These are phyloP conservation scores for Hemichromis elongatus DNA, from an alignment of 2,113 vertebrate species.

Conservation along the genomic window DNA sequence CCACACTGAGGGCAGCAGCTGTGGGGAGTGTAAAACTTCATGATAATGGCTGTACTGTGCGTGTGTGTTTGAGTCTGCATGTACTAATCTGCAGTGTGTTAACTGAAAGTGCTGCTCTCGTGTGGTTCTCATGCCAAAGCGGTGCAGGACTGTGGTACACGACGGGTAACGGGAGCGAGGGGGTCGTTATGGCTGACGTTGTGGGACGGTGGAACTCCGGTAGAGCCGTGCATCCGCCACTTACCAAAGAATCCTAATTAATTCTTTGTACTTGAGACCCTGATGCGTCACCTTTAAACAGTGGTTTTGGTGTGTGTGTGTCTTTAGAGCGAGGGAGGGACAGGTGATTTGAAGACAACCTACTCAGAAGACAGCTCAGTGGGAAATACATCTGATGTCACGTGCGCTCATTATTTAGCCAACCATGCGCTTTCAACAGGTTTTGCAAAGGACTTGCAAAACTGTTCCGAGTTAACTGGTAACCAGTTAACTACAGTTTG, in stretches of 20 bases:
- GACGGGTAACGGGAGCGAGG: background rate
- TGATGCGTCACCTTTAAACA: slow-evolving; percentile 4
- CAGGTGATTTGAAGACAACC: slow-evolving; percentile 9
- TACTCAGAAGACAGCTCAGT: slow-evolving; percentile 20
- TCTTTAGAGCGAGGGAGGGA: background rate
- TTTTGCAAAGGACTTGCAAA: slow-evolving; percentile 8
- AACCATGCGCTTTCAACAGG: background rate
- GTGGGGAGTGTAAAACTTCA: background rate
- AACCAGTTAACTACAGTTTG: background rate
- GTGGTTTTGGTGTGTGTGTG: background rate
- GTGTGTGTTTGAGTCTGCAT: background rate
- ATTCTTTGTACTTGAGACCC: slow-evolving; percentile 67
- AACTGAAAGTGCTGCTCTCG: slow-evolving; percentile 22
- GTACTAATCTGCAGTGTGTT: background rate
- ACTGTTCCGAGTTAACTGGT: background rate
- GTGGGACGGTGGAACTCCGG: slow-evolving; percentile 48
- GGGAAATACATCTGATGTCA: background rate
- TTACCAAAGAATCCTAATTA: slow-evolving; percentile 78
- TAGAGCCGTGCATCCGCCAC: slow-evolving; percentile 66
- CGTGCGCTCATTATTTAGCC: background rate
- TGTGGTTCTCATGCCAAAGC: slow-evolving; percentile 47
- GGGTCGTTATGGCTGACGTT: slow-evolving; percentile 31
- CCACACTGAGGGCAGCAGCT: slow-evolving; percentile 54
- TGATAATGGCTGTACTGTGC: background rate
- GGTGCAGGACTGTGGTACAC: slow-evolving; percentile 26